Conservation (phyloP, 2,888 invertebrate genomes). For the Callosobruchus maculatus region DNA sequence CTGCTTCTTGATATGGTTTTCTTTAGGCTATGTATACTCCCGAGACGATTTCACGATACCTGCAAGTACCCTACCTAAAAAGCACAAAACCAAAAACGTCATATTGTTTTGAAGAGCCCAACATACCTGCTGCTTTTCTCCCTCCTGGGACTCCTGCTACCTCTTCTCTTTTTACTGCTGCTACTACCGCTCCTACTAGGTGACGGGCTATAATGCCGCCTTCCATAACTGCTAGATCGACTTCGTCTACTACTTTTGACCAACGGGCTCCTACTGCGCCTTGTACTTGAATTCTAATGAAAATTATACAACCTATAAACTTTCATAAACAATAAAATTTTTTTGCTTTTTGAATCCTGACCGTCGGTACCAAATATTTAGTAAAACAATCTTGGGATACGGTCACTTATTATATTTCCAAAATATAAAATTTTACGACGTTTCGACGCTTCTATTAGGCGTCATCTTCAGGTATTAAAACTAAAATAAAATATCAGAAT, state of each 20-base stretch:
- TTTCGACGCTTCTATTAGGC: too few species aligned
- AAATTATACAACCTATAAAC: neutral
- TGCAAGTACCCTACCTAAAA: too few species aligned
- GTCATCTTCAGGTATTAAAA: too few species aligned
- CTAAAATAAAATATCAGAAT: too few species aligned
- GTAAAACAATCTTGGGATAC: neutral
- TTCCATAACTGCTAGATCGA: constrained; percentile 1
- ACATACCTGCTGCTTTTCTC: constrained; percentile 33
- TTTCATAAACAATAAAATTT: neutral
- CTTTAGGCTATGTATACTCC: too few species aligned
- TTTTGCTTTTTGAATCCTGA: too few species aligned
- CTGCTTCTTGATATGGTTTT: too few species aligned
- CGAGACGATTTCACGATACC: too few species aligned
- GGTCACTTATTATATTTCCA: too few species aligned
- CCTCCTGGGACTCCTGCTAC: constrained; percentile 51
- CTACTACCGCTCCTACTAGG: constrained; percentile 47
- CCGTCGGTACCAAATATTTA: neutral
- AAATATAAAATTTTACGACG: too few species aligned
- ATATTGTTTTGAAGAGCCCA: too few species aligned
- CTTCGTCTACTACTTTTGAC: constrained; percentile 44
- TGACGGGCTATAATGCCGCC: constrained; percentile 30
- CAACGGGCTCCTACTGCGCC: constrained; percentile 57
- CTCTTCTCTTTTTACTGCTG: constrained; percentile 49
- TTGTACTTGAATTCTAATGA: neutral
- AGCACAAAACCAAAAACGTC: neutral